Conservation (phyloP, 2,797 vertebrate genomes). For the Kryptopterus vitreolus region DNA sequence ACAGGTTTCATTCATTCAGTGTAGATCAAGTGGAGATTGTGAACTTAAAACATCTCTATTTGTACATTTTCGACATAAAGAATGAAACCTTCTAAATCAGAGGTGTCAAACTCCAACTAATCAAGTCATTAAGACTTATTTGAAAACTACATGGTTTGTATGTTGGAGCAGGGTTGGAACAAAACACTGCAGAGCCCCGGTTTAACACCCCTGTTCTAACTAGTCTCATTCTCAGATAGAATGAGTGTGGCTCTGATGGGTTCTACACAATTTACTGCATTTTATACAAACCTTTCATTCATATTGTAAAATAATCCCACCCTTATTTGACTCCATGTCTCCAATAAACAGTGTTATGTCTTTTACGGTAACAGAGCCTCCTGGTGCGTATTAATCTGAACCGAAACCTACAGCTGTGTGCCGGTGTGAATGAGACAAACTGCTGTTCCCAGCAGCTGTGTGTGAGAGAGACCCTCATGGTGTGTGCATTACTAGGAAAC, state of each 20-base stretch:
- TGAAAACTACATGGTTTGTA: no score
- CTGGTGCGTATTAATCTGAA: constrained; percentile 73
- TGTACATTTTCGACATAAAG: background rate
- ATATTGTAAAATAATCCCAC: background rate
- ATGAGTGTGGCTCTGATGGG: background rate
- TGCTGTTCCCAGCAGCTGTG: constrained; percentile 78
- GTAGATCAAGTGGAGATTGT: no score
- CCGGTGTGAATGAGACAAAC: constrained; percentile 61
- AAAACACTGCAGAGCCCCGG: no score
- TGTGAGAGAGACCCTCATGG: constrained; percentile 77
- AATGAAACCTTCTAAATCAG: background rate
- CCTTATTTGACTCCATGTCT: background rate
- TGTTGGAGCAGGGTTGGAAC: no score
- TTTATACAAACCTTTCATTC: background rate
- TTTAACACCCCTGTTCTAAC: no score
- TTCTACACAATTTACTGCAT: background rate
- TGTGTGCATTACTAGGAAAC: constrained; percentile 77
- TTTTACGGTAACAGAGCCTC: constrained; percentile 39
- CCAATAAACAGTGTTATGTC: background rate
- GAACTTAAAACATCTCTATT: background rate
- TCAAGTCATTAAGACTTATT: no score
- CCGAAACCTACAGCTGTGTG: constrained; percentile 72
- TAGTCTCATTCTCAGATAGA: background rate
- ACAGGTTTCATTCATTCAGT: no score
- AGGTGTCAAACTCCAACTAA: no score